Evolutionary conservation across 2,888 invertebrate genomes (phyloP).

Genomic region (Apocheima hispidaria): DNA sequence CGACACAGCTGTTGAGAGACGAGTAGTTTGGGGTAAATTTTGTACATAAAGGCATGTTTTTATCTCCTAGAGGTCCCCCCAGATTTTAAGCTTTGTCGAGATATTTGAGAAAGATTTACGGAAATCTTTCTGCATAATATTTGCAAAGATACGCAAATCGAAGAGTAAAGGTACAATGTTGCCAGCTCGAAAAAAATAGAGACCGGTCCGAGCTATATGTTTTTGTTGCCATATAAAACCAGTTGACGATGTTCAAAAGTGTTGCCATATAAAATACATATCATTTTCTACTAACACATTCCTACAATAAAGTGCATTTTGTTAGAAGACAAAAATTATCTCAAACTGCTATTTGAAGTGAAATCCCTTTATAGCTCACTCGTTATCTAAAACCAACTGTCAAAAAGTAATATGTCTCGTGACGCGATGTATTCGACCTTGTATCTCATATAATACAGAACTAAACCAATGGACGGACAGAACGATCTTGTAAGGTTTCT

Average conservation of each 20-base stretch:
- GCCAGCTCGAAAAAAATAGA: conserved; percentile 1
- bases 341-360: conserved; percentile 23
- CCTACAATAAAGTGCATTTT: conserved; percentile 57
- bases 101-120: conserved; percentile 19
- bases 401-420: neutral
- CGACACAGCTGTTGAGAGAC: conserved; percentile 68
- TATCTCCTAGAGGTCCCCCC: neutral
- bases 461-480: neutral
- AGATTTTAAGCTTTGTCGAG: neutral
- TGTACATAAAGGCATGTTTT: conserved; percentile 8
- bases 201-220: conserved; percentile 11
- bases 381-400: neutral
- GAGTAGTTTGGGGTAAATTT: conserved; percentile 56
- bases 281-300: conserved; percentile 76
- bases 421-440: neutral
- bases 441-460: neutral
- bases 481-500: neutral
- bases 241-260: conserved; percentile 61
- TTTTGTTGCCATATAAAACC: conserved; percentile 23
- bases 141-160: neutral
- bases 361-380: neutral
- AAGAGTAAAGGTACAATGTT: neutral
- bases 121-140: conserved; percentile 22
- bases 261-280: conserved; percentile 81
- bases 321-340: conserved; percentile 37